Evolutionary conservation across 2,888 invertebrate species (phyloP), one percentile per base, ranked within the genome.

Genomic region (Eledona agricola): DNA sequence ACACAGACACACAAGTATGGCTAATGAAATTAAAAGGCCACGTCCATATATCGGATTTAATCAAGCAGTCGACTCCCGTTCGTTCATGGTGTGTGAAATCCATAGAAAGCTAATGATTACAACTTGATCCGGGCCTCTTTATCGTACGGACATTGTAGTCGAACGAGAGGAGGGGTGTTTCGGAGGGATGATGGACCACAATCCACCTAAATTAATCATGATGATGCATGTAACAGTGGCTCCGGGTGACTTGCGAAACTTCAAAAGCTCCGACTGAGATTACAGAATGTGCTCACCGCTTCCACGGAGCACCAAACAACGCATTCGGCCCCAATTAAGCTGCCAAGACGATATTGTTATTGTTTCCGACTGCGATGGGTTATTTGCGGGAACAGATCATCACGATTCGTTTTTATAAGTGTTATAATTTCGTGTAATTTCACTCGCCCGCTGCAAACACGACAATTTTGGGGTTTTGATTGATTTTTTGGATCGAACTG

Each of bases 171-270:
- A 35, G 28, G 42, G 42, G 43, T 42, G 34, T 40, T 42, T 34
- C 35, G 19, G 12, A 20, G 60, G 57, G 62, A 64, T 65, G 63
- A 60, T 62, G 55, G 35, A 57, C 9, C 55, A 64, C 55, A 64
- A 66, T 62, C 55, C 55, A 37, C 46, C 51, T 65, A 67, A 71
- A 71, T 71, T 70, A 71, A 72, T 71, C 68, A 69, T 65, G 68
- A 71, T 69, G 69, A 66, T 64, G 70, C 67, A 69, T 65, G 45
- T 37, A 46, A 42, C 52, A 46, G 52, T 52, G 52, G 52, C 52
- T 46, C 38, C 37, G 32, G 28, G 23, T 52, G 52, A 52, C 52
- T 52, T 46, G 52, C 52, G 13, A 32, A 46, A 52, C 19, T 52
- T 52, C 46, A 52, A 52, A 52, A 25, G 31, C 38, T 16, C 45